These are phyloP conservation scores for Lordiphosa clarofinis DNA, from an alignment of 1,140 invertebrate genomes.

Conservation along the genomic window DNA sequence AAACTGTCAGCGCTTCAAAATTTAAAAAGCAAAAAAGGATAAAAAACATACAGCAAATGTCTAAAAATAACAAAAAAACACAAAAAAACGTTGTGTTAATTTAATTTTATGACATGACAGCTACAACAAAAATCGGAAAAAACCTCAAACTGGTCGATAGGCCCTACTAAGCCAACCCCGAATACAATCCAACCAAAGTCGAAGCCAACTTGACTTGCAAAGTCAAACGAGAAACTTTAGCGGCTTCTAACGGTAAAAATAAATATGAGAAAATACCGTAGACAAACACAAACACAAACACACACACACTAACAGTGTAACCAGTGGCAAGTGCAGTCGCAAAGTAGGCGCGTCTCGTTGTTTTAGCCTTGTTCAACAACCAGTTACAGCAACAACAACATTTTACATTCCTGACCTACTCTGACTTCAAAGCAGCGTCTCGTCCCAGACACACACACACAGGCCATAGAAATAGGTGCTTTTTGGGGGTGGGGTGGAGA, in stretches of 20 bases:
- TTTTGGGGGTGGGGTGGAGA: slow-evolving; percentile 12
- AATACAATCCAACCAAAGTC: background rate
- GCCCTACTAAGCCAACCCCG: slow-evolving; percentile 11
- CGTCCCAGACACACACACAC: slow-evolving; percentile 15
- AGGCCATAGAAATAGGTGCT: slow-evolving; percentile 35
- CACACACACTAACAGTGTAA: slow-evolving; percentile 12
- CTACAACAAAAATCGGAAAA: slow-evolving; percentile 27
- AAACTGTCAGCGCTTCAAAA: slow-evolving; percentile 9
- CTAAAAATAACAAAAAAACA: slow-evolving; percentile 32
- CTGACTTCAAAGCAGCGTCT: slow-evolving; percentile 47
- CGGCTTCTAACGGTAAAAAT: slow-evolving; percentile 67
- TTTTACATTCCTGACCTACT: slow-evolving; percentile 75
- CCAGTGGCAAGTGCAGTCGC: slow-evolving; percentile 44
- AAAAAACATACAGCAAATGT: slow-evolving; percentile 23
- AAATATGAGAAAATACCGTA: slow-evolving; percentile 45
- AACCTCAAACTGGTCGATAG: slow-evolving; percentile 37
- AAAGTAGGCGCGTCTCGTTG: slow-evolving; percentile 47
- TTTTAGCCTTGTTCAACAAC: slow-evolving; percentile 57
- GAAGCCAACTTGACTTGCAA: slow-evolving; percentile 34
- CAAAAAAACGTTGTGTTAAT: slow-evolving; percentile 40
- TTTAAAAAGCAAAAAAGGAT: background rate
- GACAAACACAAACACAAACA: slow-evolving; percentile 38
- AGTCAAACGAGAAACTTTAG: slow-evolving; percentile 53
- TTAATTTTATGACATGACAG: slow-evolving; percentile 66
- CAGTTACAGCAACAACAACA: slow-evolving; percentile 30